Evolutionary conservation across 1,140 invertebrate species (phyloP).

Genomic region (Halyomorpha halys): DNA sequence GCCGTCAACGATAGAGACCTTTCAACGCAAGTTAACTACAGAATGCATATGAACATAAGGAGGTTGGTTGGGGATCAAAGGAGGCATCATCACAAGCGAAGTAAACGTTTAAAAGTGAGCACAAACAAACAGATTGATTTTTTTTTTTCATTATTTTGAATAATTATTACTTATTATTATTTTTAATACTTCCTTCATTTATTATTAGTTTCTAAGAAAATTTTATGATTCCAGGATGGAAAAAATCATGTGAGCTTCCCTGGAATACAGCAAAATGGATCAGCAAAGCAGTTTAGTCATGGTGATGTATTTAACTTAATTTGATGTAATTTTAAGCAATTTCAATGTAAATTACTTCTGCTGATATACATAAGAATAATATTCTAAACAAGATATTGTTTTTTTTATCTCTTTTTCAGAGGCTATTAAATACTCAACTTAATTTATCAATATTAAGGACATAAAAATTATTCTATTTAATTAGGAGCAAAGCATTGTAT

Average conservation of each 20-base stretch:
- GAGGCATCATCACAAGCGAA: conserved; percentile 68
- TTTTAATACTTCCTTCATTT: neutral
- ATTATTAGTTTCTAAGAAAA: neutral
- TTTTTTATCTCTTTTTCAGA: too few species aligned
- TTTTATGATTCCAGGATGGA: conserved; percentile 48
- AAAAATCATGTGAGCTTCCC: conserved; percentile 79
- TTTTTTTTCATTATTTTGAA: neutral
- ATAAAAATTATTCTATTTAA: too few species aligned
- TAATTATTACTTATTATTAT: neutral
- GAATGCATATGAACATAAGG: conserved; percentile 82
- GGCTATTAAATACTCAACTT: too few species aligned
- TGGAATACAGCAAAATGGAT: conserved; percentile 74
- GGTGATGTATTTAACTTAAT: conserved; percentile 41
- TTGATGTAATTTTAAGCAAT: too few species aligned
- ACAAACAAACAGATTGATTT: neutral
- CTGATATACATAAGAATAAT: too few species aligned
- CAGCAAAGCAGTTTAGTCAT: conserved; percentile 72
- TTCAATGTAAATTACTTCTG: too few species aligned
- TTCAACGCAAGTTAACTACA: conserved; percentile 77
- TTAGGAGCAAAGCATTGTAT: too few species aligned
- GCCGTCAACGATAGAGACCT: conserved; percentile 80
- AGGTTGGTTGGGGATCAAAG: conserved; percentile 72
- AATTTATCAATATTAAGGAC: too few species aligned
- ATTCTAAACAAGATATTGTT: too few species aligned
- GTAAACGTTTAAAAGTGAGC: conserved; percentile 56